Evolutionary conservation across 2,113 vertebrate genomes (phyloP), one percentile per base, ranked within the genome.

Genomic region (Corythoichthys haematopterus): DNA sequence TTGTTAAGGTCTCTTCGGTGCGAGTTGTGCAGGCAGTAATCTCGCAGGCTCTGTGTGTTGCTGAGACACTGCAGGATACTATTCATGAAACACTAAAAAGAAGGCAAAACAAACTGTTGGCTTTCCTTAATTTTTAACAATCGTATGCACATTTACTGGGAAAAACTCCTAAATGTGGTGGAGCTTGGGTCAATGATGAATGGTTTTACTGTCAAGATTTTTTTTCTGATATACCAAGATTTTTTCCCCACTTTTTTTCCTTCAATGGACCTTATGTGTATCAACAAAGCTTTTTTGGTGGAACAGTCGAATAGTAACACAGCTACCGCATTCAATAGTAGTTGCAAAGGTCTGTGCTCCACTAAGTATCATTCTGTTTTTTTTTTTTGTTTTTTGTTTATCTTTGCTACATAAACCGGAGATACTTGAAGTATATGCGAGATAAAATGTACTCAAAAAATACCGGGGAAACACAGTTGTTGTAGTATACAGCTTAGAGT

Each of bases 11-110:
- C 97, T 84, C 94, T 92, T 81, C 92, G 80, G 87, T 98, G 93
- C 35, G 93, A 91, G 91, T 93, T 95, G 90, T 97, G 95, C 76
- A 98, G 91, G 89, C 97, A 99, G 82, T 98, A 99, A 85, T 99
- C 97, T 70, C 95, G 87, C 83, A 99, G 90, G 87, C 92, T 95
- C 77, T 93, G 93, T 67, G 96, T 98, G 90, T 98, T 98, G 87
- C 97, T 98, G 86, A 99, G 93, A 92, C 97, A 99, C 93, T 99
- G 97, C 82, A 99, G 94, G 86, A 99, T 97, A 74, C 97, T 98
- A 92, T 99, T 99, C 96, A 99, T 98, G 90, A 99, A 99, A 89
- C 97, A 99, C 96, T 98, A 88, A 35, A 70, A 81, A 80, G 70
- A 83, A 12, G 71, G 57, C 58, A 73, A 47, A 74, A 11, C 56